Percentiles rank a stretch among this genome's conserved stretches.
These are phyloP conservation scores for Sterrhoptilus dennistouni DNA, from an alignment of 2,113 vertebrate genomes.

Conservation along the genomic window DNA sequence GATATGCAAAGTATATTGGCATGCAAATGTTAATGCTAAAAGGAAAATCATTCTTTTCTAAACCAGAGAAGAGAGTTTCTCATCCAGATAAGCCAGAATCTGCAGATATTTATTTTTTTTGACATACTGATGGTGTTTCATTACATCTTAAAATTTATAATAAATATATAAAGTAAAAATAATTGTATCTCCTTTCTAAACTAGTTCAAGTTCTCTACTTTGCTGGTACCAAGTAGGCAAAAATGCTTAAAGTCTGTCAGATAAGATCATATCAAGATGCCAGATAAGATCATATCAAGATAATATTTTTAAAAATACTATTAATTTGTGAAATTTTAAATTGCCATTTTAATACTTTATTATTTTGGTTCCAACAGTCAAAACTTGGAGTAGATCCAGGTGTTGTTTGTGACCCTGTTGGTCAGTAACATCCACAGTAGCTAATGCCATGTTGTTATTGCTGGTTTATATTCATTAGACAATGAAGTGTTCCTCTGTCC, in stretches of 20 bases:
- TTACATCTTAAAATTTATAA: neutral
- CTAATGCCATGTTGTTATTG: neutral
- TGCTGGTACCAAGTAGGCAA: neutral
- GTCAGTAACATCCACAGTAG: neutral
- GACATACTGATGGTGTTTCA: neutral
- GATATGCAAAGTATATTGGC: conserved; percentile 51
- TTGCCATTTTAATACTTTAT: neutral
- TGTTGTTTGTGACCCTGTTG: neutral
- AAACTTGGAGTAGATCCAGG: neutral
- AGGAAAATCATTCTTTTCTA: conserved; percentile 47
- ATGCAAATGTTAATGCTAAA: conserved; percentile 51
- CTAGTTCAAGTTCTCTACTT: neutral
- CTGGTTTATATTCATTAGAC: neutral
- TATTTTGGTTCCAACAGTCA: neutral
- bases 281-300: neutral
- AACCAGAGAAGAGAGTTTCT: conserved; percentile 9
- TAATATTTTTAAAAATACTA: neutral
- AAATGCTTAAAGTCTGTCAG: neutral
- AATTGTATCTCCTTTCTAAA: neutral
- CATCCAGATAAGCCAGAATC: neutral
- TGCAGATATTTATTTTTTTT: neutral
- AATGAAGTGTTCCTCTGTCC: neutral
- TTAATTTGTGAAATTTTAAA: neutral
- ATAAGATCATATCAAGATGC: neutral
- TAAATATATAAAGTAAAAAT: neutral